Percentiles rank a stretch among this genome's conserved stretches.
These are phyloP conservation scores for Sericinus montela DNA, from an alignment of 2,888 invertebrate species.

Conservation along the genomic window DNA sequence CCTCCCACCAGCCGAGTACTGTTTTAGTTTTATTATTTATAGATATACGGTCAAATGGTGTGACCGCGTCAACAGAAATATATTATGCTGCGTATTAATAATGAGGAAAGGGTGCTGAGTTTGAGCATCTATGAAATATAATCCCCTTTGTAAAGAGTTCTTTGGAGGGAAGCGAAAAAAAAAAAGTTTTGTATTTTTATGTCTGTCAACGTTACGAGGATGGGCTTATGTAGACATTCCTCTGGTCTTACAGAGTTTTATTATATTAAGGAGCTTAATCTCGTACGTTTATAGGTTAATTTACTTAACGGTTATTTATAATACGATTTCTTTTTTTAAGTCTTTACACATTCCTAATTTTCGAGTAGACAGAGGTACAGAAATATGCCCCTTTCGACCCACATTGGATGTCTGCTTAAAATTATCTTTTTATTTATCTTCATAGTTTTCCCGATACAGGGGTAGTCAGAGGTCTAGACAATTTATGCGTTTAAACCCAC, in stretches of 20 bases:
- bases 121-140: constrained; percentile 13
- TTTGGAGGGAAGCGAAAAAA: not conserved
- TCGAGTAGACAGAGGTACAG: too few relatives aligned
- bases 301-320: too few relatives aligned
- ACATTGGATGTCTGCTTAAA: too few relatives aligned
- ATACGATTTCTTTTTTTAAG: too few relatives aligned
- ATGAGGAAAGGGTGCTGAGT: constrained; percentile 7
- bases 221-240: not conserved
- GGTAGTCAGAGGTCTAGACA: too few relatives aligned
- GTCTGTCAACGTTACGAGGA: not conserved
- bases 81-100: constrained; percentile 5
- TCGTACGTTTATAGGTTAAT: too few relatives aligned
- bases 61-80: constrained; percentile 14
- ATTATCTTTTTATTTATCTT: too few relatives aligned
- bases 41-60: constrained; percentile 9
- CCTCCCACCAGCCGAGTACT: constrained; percentile 25
- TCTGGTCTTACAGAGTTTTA: constrained; percentile 1
- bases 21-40: constrained; percentile 21
- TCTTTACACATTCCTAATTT: too few relatives aligned
- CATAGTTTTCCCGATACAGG: too few relatives aligned
- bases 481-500: too few relatives aligned
- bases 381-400: too few relatives aligned
- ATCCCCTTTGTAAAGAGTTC: constrained; percentile 15
- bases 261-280: constrained; percentile 2
- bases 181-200: constrained; percentile 3